Conservation (phyloP, 2,797 vertebrate genomes). For the Falco columbarius region DNA sequence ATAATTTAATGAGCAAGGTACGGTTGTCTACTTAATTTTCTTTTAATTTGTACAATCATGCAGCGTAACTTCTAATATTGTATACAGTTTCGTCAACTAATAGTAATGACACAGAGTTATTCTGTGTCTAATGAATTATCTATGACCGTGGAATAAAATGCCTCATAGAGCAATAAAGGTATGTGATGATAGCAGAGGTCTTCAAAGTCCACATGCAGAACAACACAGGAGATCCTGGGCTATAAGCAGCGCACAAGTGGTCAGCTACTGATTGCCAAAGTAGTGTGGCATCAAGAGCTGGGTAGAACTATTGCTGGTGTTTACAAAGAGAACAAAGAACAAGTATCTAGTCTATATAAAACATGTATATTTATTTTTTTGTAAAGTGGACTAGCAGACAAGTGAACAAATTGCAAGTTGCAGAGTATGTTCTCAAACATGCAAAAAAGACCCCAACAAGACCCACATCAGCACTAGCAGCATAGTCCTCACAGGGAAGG, state of each 20-base stretch:
- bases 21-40: background rate
- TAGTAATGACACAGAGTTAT: background rate
- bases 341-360: background rate
- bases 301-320: background rate
- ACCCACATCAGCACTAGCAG: background rate
- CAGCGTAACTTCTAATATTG: accelerated
- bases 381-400: background rate
- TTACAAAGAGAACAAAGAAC: background rate
- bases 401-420: background rate
- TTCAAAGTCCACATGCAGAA: background rate
- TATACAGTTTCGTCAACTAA: background rate
- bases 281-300: background rate
- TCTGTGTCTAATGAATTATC: background rate
- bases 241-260: background rate
- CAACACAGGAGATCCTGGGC: background rate
- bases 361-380: background rate
- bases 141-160: background rate
- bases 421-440: background rate
- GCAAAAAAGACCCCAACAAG: background rate
- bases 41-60: background rate
- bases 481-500: background rate
- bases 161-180: background rate
- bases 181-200: background rate
- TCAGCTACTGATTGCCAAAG: background rate
- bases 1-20: background rate